Base-by-base conservation (phyloP, 1,140 invertebrate species). In the Drosophila tani region DNA sequence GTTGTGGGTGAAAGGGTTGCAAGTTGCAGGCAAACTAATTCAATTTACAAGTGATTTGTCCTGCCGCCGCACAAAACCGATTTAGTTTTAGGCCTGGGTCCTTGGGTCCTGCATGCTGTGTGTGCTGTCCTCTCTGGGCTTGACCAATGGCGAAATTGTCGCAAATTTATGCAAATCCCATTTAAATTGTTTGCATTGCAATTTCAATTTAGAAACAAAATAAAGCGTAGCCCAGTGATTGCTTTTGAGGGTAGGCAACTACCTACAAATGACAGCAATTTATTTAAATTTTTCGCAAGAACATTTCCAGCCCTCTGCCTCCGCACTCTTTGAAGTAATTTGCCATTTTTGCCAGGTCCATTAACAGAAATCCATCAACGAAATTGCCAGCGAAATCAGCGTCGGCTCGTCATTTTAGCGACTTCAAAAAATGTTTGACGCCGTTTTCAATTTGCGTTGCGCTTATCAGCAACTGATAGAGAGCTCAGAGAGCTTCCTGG, bases 191-290 rank as follows among this genome's bases (percentile, higher is more conserved):
- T 90, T 90, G 79, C 85, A 90, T 81, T 90, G 85, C 85, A 90
- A 90, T 90, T 90, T 90, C 85, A 90, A 90, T 90, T 90, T 90
- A 90, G 85, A 84, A 88, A 90, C 85, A 90, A 90, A 88, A 88
- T 88, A 85, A 82, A 90, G 79, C 75, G 57, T 53, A 79, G 64
- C 60, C 56, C 51, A 46, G 66, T 60, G 46, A 62, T 78, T 69
- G 58, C 75, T 46, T 46, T 40, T 46, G 49, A 17, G 15, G 65
- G 60, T 3, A 17, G 32, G 40, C 40, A 29, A 50, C 46, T 59
- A 50, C 46, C 66, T 59, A 77, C 85, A 90, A 90, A 90, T 90
- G 81, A 79, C 75, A 62, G 81, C 85, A 90, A 90, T 90, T 90
- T 90, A 90, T 90, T 90, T 90, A 85, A 75, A 65, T 79, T 84